Percentiles rank a stretch among this genome's conserved stretches.
These are phyloP conservation scores for Limnephilus rhombicus DNA, from an alignment of 2,888 invertebrate species.

Conservation along the genomic window DNA sequence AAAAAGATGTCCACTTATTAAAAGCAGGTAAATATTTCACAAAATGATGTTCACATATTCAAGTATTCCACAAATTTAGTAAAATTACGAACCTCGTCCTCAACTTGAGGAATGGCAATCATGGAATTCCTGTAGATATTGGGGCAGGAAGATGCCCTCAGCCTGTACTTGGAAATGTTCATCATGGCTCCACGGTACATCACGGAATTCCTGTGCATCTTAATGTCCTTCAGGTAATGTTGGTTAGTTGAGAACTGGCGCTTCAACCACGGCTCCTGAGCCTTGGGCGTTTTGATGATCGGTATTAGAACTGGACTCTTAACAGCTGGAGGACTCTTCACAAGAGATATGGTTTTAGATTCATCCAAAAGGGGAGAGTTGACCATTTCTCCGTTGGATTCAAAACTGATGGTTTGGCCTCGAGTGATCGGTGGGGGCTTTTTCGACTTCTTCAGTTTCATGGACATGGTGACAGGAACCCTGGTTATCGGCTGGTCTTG, in stretches of 20 bases:
- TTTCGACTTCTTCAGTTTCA: constrained; percentile 77
- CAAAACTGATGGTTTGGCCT: constrained; percentile 56
- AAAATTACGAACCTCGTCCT: constrained; percentile 81
- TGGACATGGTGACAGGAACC: constrained; percentile 80
- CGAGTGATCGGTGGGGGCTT: constrained; percentile 55
- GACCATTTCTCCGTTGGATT: constrained; percentile 61
- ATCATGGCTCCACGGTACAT: constrained; percentile 92
- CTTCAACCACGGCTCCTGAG: constrained; percentile 72
- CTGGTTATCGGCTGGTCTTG: constrained; percentile 74
- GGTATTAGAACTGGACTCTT: constrained; percentile 55
- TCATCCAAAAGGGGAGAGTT: constrained; percentile 53
- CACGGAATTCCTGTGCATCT: constrained; percentile 88
- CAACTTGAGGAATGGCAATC: constrained; percentile 88
- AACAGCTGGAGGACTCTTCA: constrained; percentile 66
- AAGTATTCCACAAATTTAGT: not conserved
- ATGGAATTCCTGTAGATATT: constrained; percentile 94
- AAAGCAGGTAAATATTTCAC: too few species aligned
- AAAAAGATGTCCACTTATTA: too few species aligned
- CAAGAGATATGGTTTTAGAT: constrained; percentile 67
- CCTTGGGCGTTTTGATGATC: constrained; percentile 64
- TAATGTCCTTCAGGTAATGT: constrained; percentile 82
- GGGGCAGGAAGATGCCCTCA: constrained; percentile 93
- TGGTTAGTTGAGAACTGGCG: constrained; percentile 80
- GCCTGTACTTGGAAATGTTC: constrained; percentile 87
- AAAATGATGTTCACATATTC: not conserved